phyloP scores from a whole-genome alignment of 2,113 vertebrate genomes.

The Aptenodytes forsteri region DNA sequence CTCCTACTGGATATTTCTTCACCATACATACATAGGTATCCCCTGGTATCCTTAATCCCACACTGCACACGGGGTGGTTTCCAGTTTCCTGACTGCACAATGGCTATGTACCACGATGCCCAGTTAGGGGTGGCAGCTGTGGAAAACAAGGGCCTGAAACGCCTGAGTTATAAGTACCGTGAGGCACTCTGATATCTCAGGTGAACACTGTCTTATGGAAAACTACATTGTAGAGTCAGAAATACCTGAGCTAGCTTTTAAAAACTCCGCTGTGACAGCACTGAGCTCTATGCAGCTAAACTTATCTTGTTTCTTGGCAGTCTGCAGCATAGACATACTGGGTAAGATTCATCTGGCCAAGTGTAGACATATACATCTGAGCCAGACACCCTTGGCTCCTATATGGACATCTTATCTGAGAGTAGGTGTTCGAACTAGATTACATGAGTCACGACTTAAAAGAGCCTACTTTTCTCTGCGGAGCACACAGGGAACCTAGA shows the following conservation, averaged over 20 bases:
- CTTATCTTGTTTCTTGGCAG: slow-evolving; percentile 46
- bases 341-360: slow-evolving; percentile 54
- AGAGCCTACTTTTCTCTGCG: background rate
- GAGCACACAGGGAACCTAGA: slow-evolving; percentile 23
- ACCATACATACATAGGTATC: background rate
- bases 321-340: slow-evolving; percentile 5
- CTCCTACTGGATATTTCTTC: background rate
- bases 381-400: slow-evolving; percentile 58
- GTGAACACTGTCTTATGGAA: background rate
- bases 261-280: background rate
- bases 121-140: background rate
- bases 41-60: background rate
- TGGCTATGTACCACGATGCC: background rate
- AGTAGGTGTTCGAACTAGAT: slow-evolving; percentile 49
- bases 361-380: slow-evolving; percentile 35
- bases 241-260: slow-evolving; percentile 21
- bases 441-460: slow-evolving; percentile 38
- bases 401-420: slow-evolving; percentile 33
- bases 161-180: background rate
- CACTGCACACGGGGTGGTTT: rapidly evolving
- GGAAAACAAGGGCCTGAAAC: background rate
- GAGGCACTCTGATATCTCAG: background rate
- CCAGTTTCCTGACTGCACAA: background rate
- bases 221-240: background rate
- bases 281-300: background rate